Conservation (phyloP, 2,797 vertebrate species). For the Eremophila alpestris region DNA sequence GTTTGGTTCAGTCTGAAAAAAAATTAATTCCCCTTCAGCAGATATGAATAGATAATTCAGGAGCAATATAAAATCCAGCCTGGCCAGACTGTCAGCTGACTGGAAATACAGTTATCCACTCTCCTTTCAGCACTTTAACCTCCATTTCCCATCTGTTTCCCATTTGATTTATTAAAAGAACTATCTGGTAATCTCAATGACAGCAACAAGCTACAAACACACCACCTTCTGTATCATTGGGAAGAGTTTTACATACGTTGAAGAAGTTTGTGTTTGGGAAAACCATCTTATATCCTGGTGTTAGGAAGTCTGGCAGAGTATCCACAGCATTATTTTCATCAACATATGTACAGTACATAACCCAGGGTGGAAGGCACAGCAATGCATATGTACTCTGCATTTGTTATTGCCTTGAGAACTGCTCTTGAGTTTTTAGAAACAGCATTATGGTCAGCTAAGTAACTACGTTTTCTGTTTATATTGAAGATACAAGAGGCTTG, state of each 20-base stretch:
- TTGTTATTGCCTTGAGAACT: neutral
- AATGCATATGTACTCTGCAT: neutral
- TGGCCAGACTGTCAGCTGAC: neutral
- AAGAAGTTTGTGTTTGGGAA: neutral
- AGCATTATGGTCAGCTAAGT: neutral
- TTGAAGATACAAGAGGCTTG: neutral
- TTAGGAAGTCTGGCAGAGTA: neutral
- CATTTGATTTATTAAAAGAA: neutral
- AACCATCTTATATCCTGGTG: neutral
- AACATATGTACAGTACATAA: neutral
- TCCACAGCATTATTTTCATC: neutral
- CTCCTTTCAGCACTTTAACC: neutral
- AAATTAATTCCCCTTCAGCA: neutral
- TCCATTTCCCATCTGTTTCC: constrained; percentile 11
- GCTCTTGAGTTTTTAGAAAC: neutral
- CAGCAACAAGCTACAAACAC: neutral
- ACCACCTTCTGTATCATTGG: neutral
- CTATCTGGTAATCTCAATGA: neutral
- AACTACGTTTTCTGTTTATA: neutral
- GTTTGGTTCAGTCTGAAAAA: neutral
- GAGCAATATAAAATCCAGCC: neutral
- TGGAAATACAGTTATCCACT: neutral
- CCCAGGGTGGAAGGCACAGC: neutral
- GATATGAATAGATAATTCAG: neutral
- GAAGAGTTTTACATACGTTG: neutral